These are phyloP conservation scores for Chauna torquata DNA, from an alignment of 2,113 vertebrate genomes.

Conservation along the genomic window DNA sequence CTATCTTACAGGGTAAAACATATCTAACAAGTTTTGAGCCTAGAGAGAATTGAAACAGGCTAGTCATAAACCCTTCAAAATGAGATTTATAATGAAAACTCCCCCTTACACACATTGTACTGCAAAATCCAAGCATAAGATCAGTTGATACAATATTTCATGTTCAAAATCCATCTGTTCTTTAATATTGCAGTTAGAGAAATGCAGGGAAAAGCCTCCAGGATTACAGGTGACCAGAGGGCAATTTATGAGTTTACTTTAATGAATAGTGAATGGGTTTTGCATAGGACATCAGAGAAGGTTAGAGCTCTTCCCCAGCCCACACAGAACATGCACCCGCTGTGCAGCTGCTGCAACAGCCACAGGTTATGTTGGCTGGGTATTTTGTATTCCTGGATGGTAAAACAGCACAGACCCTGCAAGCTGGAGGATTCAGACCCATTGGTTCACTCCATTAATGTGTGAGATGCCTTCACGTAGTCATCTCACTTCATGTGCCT, in stretches of 20 bases:
- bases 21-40: slow-evolving; percentile 22
- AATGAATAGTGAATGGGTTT: background rate
- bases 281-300: background rate
- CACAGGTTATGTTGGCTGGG: rapidly evolving
- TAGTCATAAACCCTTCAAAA: slow-evolving; percentile 46
- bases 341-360: background rate
- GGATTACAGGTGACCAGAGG: background rate
- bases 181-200: background rate
- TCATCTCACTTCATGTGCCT: background rate
- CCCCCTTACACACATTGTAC: background rate
- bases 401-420: background rate
- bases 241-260: background rate
- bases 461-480: background rate
- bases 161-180: background rate
- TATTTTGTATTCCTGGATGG: background rate
- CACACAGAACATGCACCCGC: background rate
- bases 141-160: slow-evolving; percentile 7
- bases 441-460: background rate
- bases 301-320: background rate
- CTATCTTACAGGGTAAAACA: background rate
- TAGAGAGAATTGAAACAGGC: slow-evolving; percentile 32
- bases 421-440: background rate
- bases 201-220: background rate
- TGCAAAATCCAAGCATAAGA: background rate
- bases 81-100: slow-evolving; percentile 58